A percentile compares a stretch with the other conserved stretches of the same genome.
Evolutionary conservation across 2,113 vertebrate species (phyloP).

Genomic region (Menidia beryllina): DNA sequence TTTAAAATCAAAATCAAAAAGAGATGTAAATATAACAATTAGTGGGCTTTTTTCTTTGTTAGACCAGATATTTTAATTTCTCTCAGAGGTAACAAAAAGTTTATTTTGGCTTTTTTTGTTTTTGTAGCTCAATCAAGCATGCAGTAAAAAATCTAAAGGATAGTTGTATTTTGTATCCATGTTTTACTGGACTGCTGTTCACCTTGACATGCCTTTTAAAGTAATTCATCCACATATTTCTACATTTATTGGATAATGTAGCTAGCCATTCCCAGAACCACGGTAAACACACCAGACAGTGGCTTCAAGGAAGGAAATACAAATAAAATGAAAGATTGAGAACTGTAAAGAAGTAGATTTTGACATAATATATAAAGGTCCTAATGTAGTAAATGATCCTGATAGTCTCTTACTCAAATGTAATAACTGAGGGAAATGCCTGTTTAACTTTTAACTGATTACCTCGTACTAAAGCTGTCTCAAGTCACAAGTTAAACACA

Average conservation of each 20-base stretch:
- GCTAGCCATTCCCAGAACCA: conserved; percentile 1
- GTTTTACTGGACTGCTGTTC: not conserved
- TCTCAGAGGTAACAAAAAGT: not conserved
- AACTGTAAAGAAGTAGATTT: conserved; percentile 32
- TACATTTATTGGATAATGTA: conserved; percentile 6
- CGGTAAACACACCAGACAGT: not conserved
- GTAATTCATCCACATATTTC: too few species aligned
- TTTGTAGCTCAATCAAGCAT: conserved; percentile 1
- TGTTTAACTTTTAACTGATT: not conserved
- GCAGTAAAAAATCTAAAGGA: not conserved
- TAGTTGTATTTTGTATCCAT: not conserved
- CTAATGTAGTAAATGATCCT: not conserved
- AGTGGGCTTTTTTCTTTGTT: not conserved
- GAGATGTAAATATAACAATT: too few species aligned
- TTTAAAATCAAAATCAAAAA: not conserved
- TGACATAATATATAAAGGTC: conserved; percentile 4
- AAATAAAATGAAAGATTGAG: conserved; percentile 5
- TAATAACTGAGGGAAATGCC: not conserved
- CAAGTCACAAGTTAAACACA: not conserved
- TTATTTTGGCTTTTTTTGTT: not conserved
- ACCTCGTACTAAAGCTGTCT: not conserved
- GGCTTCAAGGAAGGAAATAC: not conserved
- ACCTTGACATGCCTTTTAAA: too few species aligned
- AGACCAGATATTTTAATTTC: not conserved
- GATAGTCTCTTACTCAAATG: not conserved